Percentiles rank a stretch among this genome's conserved stretches.
phyloP scores from a whole-genome alignment of 2,113 vertebrate species.

The Anarrhichthys ocellatus region DNA sequence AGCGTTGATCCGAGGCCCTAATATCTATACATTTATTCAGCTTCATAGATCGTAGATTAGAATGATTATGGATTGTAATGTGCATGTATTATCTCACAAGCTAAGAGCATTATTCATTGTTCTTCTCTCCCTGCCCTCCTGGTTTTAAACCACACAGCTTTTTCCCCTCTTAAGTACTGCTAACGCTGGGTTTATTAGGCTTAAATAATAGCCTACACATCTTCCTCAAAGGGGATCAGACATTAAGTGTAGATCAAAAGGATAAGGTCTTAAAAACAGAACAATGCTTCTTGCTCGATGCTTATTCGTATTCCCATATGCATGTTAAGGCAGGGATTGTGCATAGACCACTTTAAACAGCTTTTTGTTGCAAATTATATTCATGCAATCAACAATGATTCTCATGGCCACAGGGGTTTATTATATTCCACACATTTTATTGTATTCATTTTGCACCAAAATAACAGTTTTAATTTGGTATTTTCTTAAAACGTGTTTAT shows the following conservation, averaged over 20 bases:
- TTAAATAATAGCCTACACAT: constrained; percentile 78
- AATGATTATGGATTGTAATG: constrained; percentile 72
- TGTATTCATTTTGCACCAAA: constrained; percentile 10
- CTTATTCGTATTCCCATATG: constrained; percentile 64
- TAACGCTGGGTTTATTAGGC: constrained; percentile 81
- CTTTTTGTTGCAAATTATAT: constrained; percentile 50
- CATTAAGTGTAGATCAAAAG: constrained; percentile 83
- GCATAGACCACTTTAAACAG: constrained; percentile 33
- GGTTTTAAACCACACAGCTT: constrained; percentile 72
- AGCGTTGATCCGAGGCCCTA: constrained; percentile 13
- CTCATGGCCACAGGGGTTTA: constrained; percentile 32
- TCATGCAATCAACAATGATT: constrained; percentile 13
- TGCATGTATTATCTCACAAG: constrained; percentile 68
- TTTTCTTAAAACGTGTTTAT: not conserved
- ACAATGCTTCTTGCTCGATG: constrained; percentile 57
- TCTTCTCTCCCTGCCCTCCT: constrained; percentile 61
- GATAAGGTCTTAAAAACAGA: constrained; percentile 78
- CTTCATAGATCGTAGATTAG: constrained; percentile 58
- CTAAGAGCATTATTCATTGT: constrained; percentile 74
- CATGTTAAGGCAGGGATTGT: constrained; percentile 58
- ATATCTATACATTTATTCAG: constrained; percentile 51
- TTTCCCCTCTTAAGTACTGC: constrained; percentile 71
- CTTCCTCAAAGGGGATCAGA: constrained; percentile 81
- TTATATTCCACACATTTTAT: not conserved
- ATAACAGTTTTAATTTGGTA: not conserved